Conservation (phyloP, 2,797 vertebrate genomes). For the Chrysocyon brachyurus region DNA sequence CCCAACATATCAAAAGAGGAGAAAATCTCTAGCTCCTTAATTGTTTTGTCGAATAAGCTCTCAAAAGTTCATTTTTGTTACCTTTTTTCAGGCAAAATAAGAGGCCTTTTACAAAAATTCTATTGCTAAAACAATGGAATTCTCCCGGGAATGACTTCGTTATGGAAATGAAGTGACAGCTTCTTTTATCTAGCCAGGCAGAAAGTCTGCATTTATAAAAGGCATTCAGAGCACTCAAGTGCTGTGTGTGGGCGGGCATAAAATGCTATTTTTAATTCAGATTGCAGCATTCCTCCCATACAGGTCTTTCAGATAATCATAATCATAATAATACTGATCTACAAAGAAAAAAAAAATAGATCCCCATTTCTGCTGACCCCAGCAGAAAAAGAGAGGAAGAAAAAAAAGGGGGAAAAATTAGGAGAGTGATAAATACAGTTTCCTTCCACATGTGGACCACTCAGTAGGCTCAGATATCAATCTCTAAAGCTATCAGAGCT, state of each 20-base stretch:
- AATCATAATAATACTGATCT: conserved; percentile 88
- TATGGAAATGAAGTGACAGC: conserved; percentile 90
- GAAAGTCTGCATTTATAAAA: conserved; percentile 90
- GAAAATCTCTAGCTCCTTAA: conserved; percentile 81
- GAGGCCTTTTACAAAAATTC: conserved; percentile 88
- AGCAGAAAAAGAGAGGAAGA: conserved; percentile 63
- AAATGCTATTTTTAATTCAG: conserved; percentile 90
- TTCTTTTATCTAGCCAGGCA: conserved; percentile 90
- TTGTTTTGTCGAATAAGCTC: conserved; percentile 85
- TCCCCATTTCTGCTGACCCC: conserved; percentile 83
- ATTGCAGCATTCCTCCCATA: conserved; percentile 87
- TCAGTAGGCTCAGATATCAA: not conserved
- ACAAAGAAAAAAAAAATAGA: conserved; percentile 75
- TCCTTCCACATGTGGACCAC: not conserved
- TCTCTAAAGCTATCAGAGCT: conserved; percentile 3
- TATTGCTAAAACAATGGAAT: conserved; percentile 91
- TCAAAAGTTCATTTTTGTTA: conserved; percentile 88
- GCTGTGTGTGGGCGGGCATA: conserved; percentile 89
- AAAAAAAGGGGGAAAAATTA: not conserved
- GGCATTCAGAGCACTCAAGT: conserved; percentile 88
- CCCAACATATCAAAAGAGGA: conserved; percentile 75
- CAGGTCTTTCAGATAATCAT: conserved; percentile 87
- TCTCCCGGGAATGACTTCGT: conserved; percentile 87
- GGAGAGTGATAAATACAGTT: conserved; percentile 54
- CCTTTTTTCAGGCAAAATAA: conserved; percentile 89